Evolutionary conservation across 92 coral and sea anemone species (phyloP).

Genomic region (Umimayanthus chanpuru): DNA sequence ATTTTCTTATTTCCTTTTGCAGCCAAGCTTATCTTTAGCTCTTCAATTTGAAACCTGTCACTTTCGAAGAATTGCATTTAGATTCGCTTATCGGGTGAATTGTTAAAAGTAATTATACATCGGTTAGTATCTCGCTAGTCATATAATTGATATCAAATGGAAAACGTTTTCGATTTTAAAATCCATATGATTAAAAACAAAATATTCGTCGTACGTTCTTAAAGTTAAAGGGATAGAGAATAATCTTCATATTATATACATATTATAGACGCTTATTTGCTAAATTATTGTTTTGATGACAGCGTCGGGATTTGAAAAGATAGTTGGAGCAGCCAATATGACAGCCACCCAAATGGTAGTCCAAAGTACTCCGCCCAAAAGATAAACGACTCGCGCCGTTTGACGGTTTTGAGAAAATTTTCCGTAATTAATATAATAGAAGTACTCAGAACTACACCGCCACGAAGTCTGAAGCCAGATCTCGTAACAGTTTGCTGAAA

Average conservation of each 20-base stretch:
- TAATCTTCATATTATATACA: conserved; percentile 9
- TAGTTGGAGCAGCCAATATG: conserved; percentile 24
- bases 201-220: neutral
- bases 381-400: conserved; percentile 43
- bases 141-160: conserved; percentile 34
- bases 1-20: neutral
- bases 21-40: conserved; percentile 14
- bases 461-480: conserved; percentile 22
- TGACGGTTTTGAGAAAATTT: conserved; percentile 24
- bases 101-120: conserved; percentile 34
- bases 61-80: conserved; percentile 27
- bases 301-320: conserved; percentile 36
- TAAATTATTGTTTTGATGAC: conserved; percentile 38
- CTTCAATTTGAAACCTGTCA: conserved; percentile 41
- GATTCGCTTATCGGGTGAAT: conserved; percentile 38
- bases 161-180: conserved; percentile 34
- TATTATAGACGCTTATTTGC: conserved; percentile 23
- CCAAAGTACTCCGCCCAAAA: conserved; percentile 36
- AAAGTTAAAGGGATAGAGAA: conserved; percentile 7
- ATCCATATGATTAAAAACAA: conserved; percentile 25
- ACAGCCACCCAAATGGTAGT: conserved; percentile 20
- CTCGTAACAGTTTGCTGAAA: neutral
- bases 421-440: conserved; percentile 33
- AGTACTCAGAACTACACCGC: conserved; percentile 1
- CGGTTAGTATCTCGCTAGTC: conserved; percentile 2